These are phyloP conservation scores for Agriopis leucophaearia DNA, from an alignment of 2,888 invertebrate species.

Conservation along the genomic window DNA sequence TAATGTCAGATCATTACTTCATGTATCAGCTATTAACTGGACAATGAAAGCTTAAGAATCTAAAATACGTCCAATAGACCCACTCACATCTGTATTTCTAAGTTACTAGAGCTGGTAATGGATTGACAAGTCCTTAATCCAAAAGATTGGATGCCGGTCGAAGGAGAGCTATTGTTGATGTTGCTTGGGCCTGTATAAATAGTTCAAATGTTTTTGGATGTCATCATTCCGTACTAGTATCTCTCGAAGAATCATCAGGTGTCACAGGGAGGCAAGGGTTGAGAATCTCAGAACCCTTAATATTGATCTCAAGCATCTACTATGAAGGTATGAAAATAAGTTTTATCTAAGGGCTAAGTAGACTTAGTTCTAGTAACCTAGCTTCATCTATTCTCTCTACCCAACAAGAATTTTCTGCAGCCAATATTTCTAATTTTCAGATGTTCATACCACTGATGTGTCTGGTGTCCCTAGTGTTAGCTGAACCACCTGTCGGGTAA, in stretches of 20 bases:
- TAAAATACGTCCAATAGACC: conserved; percentile 1
- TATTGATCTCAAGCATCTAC: conserved; percentile 11
- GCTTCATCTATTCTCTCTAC: background rate
- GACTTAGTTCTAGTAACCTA: too few relatives aligned
- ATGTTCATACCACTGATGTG: conserved; percentile 32
- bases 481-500: conserved; percentile 39
- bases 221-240: conserved; percentile 17
- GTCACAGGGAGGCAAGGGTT: background rate
- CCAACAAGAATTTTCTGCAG: background rate
- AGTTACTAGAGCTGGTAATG: background rate
- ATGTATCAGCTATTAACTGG: conserved; percentile 32
- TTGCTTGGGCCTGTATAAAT: conserved; percentile 24
- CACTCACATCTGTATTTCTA: background rate
- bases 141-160: conserved; percentile 4
- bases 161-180: conserved; percentile 14
- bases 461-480: conserved; percentile 21
- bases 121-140: conserved; percentile 2
- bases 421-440: conserved; percentile 23
- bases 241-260: conserved; percentile 9
- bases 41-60: conserved; percentile 28
- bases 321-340: conserved; percentile 24
- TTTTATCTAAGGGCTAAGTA: background rate
- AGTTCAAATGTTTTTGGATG: conserved; percentile 15
- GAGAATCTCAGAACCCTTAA: background rate
- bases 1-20: conserved; percentile 31